Evolutionary conservation across 2,113 vertebrate genomes (phyloP).

Genomic region (Scolopax mira): DNA sequence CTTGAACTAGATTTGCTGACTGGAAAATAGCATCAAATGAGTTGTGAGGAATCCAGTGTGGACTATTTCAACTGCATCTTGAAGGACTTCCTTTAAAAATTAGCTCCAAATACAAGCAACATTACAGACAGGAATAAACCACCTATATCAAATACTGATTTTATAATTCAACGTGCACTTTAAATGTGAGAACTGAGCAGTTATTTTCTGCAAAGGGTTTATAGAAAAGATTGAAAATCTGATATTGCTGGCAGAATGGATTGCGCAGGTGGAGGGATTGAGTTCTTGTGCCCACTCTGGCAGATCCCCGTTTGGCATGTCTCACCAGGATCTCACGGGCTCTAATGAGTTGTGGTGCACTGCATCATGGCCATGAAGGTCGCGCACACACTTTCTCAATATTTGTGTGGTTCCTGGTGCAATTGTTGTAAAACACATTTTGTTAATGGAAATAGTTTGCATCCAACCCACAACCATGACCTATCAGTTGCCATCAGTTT

Average conservation of each 20-base stretch:
- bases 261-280: not conserved
- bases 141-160: not conserved
- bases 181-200: not conserved
- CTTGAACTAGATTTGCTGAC: constrained; percentile 18
- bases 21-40: constrained; percentile 1
- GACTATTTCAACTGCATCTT: not conserved
- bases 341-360: not conserved
- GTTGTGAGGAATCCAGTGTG: not conserved
- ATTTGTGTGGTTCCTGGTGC: not conserved
- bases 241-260: not conserved
- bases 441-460: not conserved
- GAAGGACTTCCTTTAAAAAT: not conserved
- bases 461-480: rapidly evolving
- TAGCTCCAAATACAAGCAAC: not conserved
- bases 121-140: not conserved
- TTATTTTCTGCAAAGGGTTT: not conserved
- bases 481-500: not conserved
- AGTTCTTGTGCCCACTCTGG: rapidly evolving
- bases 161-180: not conserved
- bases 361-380: not conserved
- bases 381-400: not conserved
- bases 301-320: rapidly evolving
- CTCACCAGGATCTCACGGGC: not conserved
- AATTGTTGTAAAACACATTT: not conserved
- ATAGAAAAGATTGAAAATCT: not conserved